Percentiles rank a stretch among this genome's conserved stretches.
phyloP scores from a whole-genome alignment of 2,888 invertebrate species.

The Nineta flava region DNA sequence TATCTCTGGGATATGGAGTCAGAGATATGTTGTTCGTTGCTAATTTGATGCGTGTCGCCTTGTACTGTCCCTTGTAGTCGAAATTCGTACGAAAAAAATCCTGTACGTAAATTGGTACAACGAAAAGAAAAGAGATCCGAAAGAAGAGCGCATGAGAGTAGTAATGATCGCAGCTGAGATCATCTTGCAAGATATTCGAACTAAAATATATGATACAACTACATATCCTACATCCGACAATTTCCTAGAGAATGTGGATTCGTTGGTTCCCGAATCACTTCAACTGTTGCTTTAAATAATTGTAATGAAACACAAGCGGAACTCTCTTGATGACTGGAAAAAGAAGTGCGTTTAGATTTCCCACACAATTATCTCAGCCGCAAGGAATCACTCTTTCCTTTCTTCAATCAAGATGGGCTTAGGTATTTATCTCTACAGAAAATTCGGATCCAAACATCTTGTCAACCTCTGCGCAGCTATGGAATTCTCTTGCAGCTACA shows the following conservation, averaged over 20 bases:
- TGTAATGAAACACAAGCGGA: not conserved
- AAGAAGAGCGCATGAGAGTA: not conserved
- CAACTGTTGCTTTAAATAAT: not conserved
- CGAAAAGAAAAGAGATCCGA: not conserved
- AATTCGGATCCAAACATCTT: not conserved
- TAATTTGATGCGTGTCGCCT: slow-evolving; percentile 18
- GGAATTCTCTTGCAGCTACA: not conserved
- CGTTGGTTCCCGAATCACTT: not conserved
- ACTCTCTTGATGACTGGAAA: not conserved
- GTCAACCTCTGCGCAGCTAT: not conserved
- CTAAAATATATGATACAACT: slow-evolving; percentile 3
- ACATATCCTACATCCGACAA: slow-evolving; percentile 8
- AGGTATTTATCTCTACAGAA: not conserved
- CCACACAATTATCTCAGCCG: not conserved
- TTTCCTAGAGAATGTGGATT: slow-evolving; percentile 2
- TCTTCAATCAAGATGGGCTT: not conserved
- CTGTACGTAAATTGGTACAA: not conserved
- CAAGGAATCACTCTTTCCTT: not conserved
- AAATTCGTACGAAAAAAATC: slow-evolving; percentile 14
- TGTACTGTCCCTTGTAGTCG: slow-evolving; percentile 18
- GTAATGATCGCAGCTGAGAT: not conserved
- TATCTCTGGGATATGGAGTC: no score
- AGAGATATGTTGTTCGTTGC: no score
- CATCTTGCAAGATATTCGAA: slow-evolving; percentile 3
- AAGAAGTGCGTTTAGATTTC: not conserved